Conservation (phyloP, 2,113 vertebrate species). For the Sclerurus mexicanus region DNA sequence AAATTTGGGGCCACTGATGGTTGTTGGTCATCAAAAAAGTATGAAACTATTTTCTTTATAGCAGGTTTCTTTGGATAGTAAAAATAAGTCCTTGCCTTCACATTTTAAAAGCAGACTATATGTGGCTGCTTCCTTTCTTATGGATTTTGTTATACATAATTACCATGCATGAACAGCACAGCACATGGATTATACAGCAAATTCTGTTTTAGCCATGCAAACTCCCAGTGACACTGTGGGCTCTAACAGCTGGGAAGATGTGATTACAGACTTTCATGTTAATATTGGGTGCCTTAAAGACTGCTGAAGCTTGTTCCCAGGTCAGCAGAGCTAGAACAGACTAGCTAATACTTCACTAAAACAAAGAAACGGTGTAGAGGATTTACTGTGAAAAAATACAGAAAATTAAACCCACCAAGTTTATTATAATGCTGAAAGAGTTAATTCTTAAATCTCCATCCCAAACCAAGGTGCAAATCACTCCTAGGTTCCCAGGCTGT, state of each 20-base stretch:
- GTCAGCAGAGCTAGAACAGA: neutral
- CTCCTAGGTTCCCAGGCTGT: neutral
- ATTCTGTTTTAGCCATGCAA: constrained; percentile 49
- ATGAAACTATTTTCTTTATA: neutral
- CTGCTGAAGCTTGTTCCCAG: neutral
- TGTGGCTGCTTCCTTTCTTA: constrained; percentile 9
- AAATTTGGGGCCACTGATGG: neutral
- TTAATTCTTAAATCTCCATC: neutral
- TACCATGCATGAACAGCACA: constrained; percentile 28
- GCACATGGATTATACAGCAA: constrained; percentile 44
- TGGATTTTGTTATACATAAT: constrained; percentile 47
- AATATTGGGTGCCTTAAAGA: constrained; percentile 31
- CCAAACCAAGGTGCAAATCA: neutral
- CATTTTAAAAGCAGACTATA: constrained; percentile 10
- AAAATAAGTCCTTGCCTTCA: neutral
- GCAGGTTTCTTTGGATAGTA: neutral
- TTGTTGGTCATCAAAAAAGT: neutral
- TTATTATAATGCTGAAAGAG: neutral
- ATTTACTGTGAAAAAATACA: neutral
- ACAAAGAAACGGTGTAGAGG: neutral
- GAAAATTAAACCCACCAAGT: neutral
- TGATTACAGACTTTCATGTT: constrained; percentile 52
- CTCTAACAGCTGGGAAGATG: constrained; percentile 53
- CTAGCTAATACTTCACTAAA: neutral
- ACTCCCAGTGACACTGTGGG: constrained; percentile 36